Percentiles rank a stretch among this genome's conserved stretches.
Conservation (phyloP, 2,888 invertebrate species). For the Agrochola macilenta region DNA sequence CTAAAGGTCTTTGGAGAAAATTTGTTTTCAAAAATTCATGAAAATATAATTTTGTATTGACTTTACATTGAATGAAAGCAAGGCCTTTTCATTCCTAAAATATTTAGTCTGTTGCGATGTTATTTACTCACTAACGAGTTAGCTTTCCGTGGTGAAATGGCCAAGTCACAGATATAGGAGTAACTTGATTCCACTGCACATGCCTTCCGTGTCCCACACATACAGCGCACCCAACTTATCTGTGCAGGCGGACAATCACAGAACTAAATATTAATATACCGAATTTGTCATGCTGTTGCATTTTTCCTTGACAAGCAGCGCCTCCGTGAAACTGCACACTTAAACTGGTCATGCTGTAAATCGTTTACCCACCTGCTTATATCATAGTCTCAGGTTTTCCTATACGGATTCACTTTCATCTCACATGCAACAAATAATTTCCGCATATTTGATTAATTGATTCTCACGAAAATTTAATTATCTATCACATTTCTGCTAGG, state of each 20-base stretch:
- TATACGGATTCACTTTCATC: slow-evolving; percentile 49
- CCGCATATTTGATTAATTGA: slow-evolving; percentile 41
- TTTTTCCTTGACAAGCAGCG: too few species aligned
- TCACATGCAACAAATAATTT: slow-evolving; percentile 33
- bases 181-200: not conserved
- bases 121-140: not conserved
- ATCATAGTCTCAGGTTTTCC: slow-evolving; percentile 18
- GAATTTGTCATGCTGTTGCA: too few species aligned
- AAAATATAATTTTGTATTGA: too few species aligned
- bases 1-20: too few species aligned
- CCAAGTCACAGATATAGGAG: too few species aligned
- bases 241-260: too few species aligned
- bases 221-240: not conserved
- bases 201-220: slow-evolving; percentile 4
- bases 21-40: too few species aligned
- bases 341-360: not conserved
- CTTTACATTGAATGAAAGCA: not conserved
- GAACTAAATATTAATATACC: too few species aligned
- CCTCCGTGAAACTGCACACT: too few species aligned
- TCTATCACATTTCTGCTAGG: slow-evolving; percentile 16
- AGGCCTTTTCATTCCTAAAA: not conserved
- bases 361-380: slow-evolving; percentile 10
- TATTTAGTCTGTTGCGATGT: not conserved
- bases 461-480: slow-evolving; percentile 40
- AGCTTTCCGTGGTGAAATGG: not conserved